phyloP scores from a whole-genome alignment of 2,113 vertebrate species.

The Cichladusa arquata region DNA sequence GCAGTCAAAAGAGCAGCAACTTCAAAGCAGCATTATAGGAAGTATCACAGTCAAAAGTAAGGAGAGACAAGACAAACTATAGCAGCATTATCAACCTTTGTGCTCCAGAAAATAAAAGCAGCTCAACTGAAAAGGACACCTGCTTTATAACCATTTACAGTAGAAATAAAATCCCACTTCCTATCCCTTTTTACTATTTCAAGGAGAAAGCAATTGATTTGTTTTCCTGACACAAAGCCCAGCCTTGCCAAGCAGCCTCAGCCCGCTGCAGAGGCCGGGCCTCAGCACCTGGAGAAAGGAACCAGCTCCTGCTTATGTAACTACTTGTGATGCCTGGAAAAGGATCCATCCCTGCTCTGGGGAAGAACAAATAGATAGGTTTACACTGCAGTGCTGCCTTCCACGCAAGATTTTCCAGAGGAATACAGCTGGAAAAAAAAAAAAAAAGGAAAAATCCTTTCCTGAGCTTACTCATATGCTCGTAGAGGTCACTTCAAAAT shows the following conservation, averaged over 20 bases:
- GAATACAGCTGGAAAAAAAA: not conserved
- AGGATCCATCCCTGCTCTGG: not conserved
- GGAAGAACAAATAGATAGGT: not conserved
- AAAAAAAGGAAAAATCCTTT: not conserved
- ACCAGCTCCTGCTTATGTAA: not conserved
- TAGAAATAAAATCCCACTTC: not conserved
- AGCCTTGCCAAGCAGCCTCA: not conserved
- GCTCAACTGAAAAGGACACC: not conserved
- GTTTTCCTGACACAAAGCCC: not conserved
- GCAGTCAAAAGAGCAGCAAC: conserved; percentile 30
- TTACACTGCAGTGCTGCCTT: not conserved
- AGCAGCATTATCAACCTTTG: not conserved
- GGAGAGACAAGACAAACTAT: not conserved
- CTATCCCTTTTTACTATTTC: not conserved
- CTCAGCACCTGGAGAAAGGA: not conserved
- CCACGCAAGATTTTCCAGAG: conserved; percentile 4
- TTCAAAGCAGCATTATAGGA: not conserved
- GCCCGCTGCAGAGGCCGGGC: not conserved
- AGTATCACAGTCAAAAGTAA: conserved; percentile 1
- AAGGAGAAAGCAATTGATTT: not conserved
- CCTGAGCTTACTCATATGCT: not conserved
- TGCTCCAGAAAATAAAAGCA: not conserved
- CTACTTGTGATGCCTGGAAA: not conserved
- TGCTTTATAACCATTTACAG: not conserved
- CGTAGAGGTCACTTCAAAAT: not conserved